Evolutionary conservation across 2,797 vertebrate genomes (phyloP), one percentile per base, ranked within the genome.

Genomic region (Acanthornis magna): DNA sequence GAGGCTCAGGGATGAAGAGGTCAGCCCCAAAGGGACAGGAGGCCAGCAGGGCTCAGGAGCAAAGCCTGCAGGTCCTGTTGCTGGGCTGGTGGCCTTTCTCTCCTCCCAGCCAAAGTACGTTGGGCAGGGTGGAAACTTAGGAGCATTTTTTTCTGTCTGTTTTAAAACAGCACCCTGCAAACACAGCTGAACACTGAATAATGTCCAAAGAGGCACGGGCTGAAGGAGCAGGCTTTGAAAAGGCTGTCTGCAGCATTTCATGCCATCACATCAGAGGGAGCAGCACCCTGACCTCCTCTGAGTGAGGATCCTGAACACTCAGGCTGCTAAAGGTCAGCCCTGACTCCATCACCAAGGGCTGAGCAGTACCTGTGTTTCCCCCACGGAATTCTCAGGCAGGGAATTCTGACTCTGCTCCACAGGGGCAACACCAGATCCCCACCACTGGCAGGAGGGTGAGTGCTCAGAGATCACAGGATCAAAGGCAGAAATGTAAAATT

Each of bases 301-400:
- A 9, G 15, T 0, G 54, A 25, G 17, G 30, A 27, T 9, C 60
- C 47, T 13, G 47, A 23, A 22, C 21, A 22, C 47, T 47, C 47
- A 23, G 47, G 22, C 47, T 47, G 21, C 21, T 47, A 23, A 47
- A 51, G 63, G 30, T 17, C 86, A 80, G 72, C 51, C 26, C 60
- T 38, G 0, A 36, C 16, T 16, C 55, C 65, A 36, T 13, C 13
- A 0, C 11, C 36, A 7, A 3, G 9, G 4, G 48, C 51, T 22
- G 66, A 80, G 77, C 94, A 89, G 43, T 11, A 2, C 43, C 38
- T 2, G 10, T 2, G 45, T 13, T 26, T 26, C 54, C 55, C 48
- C 9, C 1, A 2, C 11, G 32, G 48, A 27, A 45, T 38, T 38
- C 11, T 11, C 16, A 9, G 27, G 62, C 74, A 72, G 67, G 43